These are phyloP conservation scores for Meteorus colon DNA, from an alignment of 2,888 invertebrate species.

Conservation along the genomic window DNA sequence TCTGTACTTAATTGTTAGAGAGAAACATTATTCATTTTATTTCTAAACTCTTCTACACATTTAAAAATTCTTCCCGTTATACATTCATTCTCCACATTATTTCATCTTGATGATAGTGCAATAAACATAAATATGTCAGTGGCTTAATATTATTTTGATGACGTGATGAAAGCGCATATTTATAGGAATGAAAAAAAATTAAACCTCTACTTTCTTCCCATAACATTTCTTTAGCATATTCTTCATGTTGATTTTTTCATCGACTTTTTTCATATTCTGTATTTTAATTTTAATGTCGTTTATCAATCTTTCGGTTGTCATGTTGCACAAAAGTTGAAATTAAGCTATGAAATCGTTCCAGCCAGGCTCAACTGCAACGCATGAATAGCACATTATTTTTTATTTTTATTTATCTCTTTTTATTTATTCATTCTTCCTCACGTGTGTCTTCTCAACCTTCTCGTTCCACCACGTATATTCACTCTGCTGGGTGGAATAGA, in stretches of 20 bases:
- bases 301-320: slow-evolving; percentile 33
- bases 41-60: too few species aligned
- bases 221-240: neutral
- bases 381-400: slow-evolving; percentile 32
- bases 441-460: neutral
- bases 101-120: neutral
- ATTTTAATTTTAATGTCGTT: slow-evolving; percentile 20
- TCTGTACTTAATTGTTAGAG: too few species aligned
- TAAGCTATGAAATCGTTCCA: slow-evolving; percentile 32
- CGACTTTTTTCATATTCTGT: neutral
- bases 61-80: neutral
- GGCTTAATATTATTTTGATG: neutral
- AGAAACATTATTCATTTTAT: too few species aligned
- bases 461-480: neutral
- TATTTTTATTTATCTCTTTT: neutral
- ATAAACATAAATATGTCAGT: neutral
- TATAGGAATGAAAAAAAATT: neutral
- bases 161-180: neutral
- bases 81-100: too few species aligned
- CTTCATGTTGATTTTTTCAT: neutral
- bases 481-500: neutral
- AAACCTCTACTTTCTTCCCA: neutral
- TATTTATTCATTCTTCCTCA: neutral
- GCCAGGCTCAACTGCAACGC: neutral
- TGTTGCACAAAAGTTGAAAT: slow-evolving; percentile 26